Percentiles rank a stretch among this genome's conserved stretches.
phyloP scores from a whole-genome alignment of 1,140 invertebrate species.

The Dendroctonus ponderosae region DNA sequence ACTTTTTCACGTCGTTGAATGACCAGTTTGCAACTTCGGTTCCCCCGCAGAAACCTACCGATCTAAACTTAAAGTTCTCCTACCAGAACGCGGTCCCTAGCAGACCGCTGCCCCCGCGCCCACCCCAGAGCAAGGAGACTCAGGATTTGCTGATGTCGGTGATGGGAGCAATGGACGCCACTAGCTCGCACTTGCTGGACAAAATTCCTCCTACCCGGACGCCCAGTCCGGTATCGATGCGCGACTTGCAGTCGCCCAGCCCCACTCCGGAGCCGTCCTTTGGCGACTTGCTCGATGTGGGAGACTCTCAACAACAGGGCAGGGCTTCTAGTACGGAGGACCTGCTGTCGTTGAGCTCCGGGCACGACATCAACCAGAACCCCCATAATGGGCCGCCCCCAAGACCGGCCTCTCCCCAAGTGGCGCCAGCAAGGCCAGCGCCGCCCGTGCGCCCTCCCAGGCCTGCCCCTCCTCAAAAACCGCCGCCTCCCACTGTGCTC shows the following conservation, averaged over 20 bases:
- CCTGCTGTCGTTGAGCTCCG: slow-evolving; percentile 36
- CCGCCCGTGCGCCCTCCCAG: slow-evolving; percentile 47
- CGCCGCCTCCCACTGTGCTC: slow-evolving; percentile 33
- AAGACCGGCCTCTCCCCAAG: slow-evolving; percentile 22
- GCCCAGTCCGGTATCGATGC: slow-evolving; percentile 77
- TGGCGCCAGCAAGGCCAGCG: slow-evolving; percentile 47
- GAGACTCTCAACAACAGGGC: slow-evolving; percentile 37
- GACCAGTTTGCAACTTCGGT: neutral
- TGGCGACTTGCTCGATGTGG: slow-evolving; percentile 65
- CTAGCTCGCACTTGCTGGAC: slow-evolving; percentile 77
- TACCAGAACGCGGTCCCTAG: slow-evolving; percentile 44
- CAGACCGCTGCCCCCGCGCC: slow-evolving; percentile 52
- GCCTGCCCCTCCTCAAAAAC: slow-evolving; percentile 43
- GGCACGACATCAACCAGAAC: slow-evolving; percentile 51
- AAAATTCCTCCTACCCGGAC: slow-evolving; percentile 77
- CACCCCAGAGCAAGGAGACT: slow-evolving; percentile 68
- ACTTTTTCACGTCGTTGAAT: slow-evolving; percentile 32
- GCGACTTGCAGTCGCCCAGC: slow-evolving; percentile 76
- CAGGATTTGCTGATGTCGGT: slow-evolving; percentile 83
- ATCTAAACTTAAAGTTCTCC: slow-evolving; percentile 46
- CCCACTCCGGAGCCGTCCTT: slow-evolving; percentile 75
- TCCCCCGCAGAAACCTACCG: slow-evolving; percentile 46
- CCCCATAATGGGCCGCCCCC: slow-evolving; percentile 40
- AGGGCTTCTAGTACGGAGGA: slow-evolving; percentile 25
- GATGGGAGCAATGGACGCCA: slow-evolving; percentile 84